Evolutionary conservation across 2,888 invertebrate species (phyloP), one percentile per base, ranked within the genome.

Genomic region (Actias luna): DNA sequence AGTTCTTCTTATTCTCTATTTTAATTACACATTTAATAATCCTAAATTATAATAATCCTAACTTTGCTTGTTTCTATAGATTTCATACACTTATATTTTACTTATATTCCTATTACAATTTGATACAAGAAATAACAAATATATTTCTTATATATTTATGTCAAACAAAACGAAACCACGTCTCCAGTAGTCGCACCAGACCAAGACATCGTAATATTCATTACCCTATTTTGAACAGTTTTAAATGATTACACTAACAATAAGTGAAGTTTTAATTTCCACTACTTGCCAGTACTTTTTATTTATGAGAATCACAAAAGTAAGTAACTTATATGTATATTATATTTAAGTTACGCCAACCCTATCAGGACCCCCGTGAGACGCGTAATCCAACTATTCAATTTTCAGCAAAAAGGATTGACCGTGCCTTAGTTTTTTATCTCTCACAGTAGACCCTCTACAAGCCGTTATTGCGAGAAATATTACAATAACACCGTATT

Each of bases 311-410:
- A 18, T 18, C 2, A 42, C 42, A 42, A 42, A 0, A 1, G 2
- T 4, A 18, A 18, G 18, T 3, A 25, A 61, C 14, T 29, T 57
- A 55, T 36, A 55, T 57, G 36, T 36, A 55, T 35, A 18, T 39
- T 39, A 57, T 29, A 12, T 25, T 25, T 12, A 12, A 25, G 0
- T 63, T 36, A 73, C 22, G 42, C n/a, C 84, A 84, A 61, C 85
- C 84, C 85, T 84, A 70, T 7, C 63, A 60, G 64, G 70, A 62
- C 75, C 80, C 82, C 80, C 71, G 73, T 75, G 80, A 81, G 82
- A 84, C 85, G 76, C 80, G 78, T 92, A 92, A 92, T 92, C 92
- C 91, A 87, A 89, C 90, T 89, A 91, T 92, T 88, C 89, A 92
- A 92, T 91, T 92, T 90, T 85, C 86, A 86, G 84, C 84, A 78